Percentiles rank a stretch among this genome's conserved stretches.
These are phyloP conservation scores for Chrysomela aeneicollis DNA, from an alignment of 2,888 invertebrate species.

Conservation along the genomic window DNA sequence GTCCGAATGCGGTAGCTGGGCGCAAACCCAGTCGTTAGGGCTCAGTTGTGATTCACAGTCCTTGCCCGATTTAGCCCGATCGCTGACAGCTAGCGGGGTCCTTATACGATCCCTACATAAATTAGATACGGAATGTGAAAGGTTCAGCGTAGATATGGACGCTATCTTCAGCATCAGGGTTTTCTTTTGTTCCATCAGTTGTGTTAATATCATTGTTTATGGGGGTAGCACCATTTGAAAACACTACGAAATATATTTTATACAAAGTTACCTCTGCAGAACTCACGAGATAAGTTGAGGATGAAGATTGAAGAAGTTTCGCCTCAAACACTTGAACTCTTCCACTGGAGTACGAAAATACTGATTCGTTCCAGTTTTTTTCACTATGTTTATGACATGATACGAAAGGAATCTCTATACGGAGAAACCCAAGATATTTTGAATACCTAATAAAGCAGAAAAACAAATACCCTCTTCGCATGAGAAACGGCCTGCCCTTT, in stretches of 20 bases:
- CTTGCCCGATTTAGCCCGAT: slow-evolving; percentile 46
- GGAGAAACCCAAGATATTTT: neutral
- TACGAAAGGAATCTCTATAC: neutral
- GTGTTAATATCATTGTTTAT: neutral
- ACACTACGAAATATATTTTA: too few relatives aligned
- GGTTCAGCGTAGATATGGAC: slow-evolving; percentile 33
- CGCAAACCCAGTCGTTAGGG: slow-evolving; percentile 36
- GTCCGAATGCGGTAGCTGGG: slow-evolving; percentile 42
- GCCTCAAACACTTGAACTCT: too few relatives aligned
- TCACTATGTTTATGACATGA: neutral
- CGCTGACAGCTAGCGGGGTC: slow-evolving; percentile 45
- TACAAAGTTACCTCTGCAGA: too few relatives aligned
- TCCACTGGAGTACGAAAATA: too few relatives aligned
- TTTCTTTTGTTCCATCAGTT: neutral
- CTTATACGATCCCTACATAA: slow-evolving; percentile 44
- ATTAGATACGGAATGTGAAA: slow-evolving; percentile 49
- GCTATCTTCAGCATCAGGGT: neutral
- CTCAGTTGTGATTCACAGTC: slow-evolving; percentile 50
- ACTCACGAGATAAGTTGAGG: too few relatives aligned
- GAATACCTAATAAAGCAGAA: neutral
- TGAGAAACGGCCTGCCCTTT: neutral
- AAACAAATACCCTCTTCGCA: neutral
- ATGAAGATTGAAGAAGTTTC: too few relatives aligned
- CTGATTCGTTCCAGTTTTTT: too few relatives aligned
- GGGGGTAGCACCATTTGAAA: neutral